Conservation (phyloP, 2,888 invertebrate genomes). For the Spisula solida region DNA sequence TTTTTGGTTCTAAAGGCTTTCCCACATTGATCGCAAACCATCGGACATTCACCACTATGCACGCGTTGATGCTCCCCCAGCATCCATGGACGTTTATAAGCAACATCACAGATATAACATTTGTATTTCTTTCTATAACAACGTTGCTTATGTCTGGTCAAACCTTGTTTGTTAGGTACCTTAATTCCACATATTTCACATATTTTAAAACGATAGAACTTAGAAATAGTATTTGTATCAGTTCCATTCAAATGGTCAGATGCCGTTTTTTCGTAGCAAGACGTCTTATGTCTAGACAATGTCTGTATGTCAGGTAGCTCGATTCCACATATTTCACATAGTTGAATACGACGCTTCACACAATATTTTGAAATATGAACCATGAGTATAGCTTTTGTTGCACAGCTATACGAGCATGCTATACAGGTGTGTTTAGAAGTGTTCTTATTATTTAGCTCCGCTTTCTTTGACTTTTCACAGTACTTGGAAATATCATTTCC, state of each 20-base stretch:
- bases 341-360: not conserved
- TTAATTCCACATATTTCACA: not conserved
- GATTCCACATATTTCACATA: not conserved
- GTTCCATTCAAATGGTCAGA: no score
- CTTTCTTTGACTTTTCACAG: no score
- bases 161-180: not conserved
- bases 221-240: no score
- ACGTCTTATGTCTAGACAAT: no score
- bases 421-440: not conserved
- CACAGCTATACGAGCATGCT: not conserved
- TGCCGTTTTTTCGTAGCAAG: no score
- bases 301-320: no score
- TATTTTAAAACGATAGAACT: not conserved
- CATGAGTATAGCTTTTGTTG: not conserved
- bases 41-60: conserved; percentile 6
- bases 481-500: no score
- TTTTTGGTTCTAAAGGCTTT: not conserved
- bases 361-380: not conserved
- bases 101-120: not conserved
- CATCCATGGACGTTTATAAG: not conserved
- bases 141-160: not conserved
- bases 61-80: not conserved
- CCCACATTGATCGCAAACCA: conserved; percentile 5
- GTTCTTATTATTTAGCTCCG: not conserved
- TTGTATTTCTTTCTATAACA: not conserved